phyloP scores from a whole-genome alignment of 2,888 invertebrate genomes.

The Synergus gifuensis region DNA sequence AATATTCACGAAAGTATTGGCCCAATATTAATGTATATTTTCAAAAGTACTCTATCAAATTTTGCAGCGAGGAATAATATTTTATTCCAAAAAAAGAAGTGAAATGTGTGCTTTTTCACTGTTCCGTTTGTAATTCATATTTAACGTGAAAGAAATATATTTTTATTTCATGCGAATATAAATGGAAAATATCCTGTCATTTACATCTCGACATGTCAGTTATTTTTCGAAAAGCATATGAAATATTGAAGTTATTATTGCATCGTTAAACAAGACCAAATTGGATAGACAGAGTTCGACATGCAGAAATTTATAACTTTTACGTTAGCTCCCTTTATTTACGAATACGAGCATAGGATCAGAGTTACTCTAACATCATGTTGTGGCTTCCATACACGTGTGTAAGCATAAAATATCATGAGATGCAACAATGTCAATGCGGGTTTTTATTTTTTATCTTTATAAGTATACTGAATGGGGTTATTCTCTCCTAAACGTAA shows the following conservation, averaged over 20 bases:
- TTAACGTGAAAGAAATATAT: background rate
- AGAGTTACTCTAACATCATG: background rate
- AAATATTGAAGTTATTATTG: background rate
- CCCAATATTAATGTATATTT: no score
- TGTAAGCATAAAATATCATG: conserved; percentile 28
- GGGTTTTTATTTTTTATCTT: background rate
- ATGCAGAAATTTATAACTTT: background rate
- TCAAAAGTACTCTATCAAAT: background rate
- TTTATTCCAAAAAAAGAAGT: background rate
- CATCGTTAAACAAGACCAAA: background rate
- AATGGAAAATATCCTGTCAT: background rate
- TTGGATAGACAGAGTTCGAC: background rate
- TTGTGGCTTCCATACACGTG: conserved; percentile 44
- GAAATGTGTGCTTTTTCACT: background rate
- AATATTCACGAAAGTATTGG: no score
- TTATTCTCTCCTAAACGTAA: conserved; percentile 18
- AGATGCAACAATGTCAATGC: background rate
- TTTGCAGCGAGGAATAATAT: background rate
- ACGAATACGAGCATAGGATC: background rate
- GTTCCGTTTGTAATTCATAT: background rate
- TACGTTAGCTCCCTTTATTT: background rate
- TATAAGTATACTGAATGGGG: conserved; percentile 9
- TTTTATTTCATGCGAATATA: background rate
- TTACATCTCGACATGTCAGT: background rate
- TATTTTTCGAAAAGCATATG: background rate